Evolutionary conservation across 2,888 invertebrate genomes (phyloP), one percentile per base, ranked within the genome.

Genomic region (Stenchaetothrips biformis): DNA sequence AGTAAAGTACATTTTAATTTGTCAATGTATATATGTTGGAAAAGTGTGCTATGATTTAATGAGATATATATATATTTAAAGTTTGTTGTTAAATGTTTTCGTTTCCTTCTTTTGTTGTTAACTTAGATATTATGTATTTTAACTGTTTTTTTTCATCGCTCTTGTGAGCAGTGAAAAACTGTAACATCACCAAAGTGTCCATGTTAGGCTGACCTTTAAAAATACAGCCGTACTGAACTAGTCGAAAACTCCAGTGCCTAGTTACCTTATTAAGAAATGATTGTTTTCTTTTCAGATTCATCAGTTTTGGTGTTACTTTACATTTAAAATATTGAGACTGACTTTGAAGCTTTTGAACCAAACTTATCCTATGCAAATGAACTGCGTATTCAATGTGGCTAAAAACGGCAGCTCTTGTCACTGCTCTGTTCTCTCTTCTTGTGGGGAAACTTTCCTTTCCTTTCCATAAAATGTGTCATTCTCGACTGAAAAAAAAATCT

Each of bases 141-240:
- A 74, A 74, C 25, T 25, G 25, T 25, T 59, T 16, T 59, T 59
- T 59, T 74, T 74, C 67, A 74, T 74, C 25, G 67, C 67, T 74
- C 25, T 74, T 25, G 25, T 6, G 21, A 74, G 67, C 67, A 74
- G 21, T 74, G 67, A 25, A 74, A 74, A 74, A 25, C 11, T 74
- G 67, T 74, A 74, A 74, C 67, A 74, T 74, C 67, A 74, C 67
- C 67, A 74, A 74, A 74, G 67, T 74, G 67, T 74, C 67, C 67
- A 74, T 74, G 67, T 74, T 21, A 25, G 67, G 67, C 67, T 74
- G 67, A 74, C 25, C 25, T 74, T 74, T n/a, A 25, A 74, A 74
- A 74, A 21, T 21, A 21, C 67, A 74, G 25, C 67, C 67, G 67
- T 74, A 74, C 67, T 74, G 67, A 74, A n/a, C 67, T 74, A 74